Base-by-base conservation (phyloP, 2,113 vertebrate genomes). In the Athene noctua region DNA sequence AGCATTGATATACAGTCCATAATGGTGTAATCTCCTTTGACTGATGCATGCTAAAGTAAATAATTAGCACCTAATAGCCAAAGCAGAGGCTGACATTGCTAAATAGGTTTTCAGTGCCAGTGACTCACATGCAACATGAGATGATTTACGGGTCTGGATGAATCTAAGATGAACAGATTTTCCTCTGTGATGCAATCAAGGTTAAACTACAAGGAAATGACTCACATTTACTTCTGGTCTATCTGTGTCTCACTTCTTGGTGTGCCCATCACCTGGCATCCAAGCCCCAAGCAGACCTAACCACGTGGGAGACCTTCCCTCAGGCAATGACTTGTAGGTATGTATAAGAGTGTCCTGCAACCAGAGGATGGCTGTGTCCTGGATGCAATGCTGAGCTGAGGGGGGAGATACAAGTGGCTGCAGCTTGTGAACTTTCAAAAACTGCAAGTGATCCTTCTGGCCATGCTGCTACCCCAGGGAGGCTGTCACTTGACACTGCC, bases 101-200 rank as follows among this genome's bases (percentile, higher is more conserved):
- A 81, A 95, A 75, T 5, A 65, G 62, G 34, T 46, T 89, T 94
- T 91, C 77, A 73, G 0, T 87, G 49, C 47, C 68, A 74, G 47
- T 95, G 91, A 95, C 61, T 95, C 94, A 95, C 68, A 81, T 13
- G 70, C 23, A 55, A 17, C 44, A 12, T 6, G 57, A 70, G 65
- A 79, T 91, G 91, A 94, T 38, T 87, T 91, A 89, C 58, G 83
- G 88, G 40, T 94, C 86, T 86, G 52, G 36, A 77, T 77, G 81
- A 88, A 63, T 55, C 73, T 59, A 36, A 75, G 25, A 65, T 49
- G 82, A 91, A 63, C 30, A 86, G 34, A 47, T 82, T 59, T 75
- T 83, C 75, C 34, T 2, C 10, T 84, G 30, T 92, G 80, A 87
- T 85, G 94, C 80, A 94, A 84, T 20, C 22, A 40, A 26, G 67